Conservation (phyloP, 2,113 vertebrate species). For the Phoenicopterus ruber region DNA sequence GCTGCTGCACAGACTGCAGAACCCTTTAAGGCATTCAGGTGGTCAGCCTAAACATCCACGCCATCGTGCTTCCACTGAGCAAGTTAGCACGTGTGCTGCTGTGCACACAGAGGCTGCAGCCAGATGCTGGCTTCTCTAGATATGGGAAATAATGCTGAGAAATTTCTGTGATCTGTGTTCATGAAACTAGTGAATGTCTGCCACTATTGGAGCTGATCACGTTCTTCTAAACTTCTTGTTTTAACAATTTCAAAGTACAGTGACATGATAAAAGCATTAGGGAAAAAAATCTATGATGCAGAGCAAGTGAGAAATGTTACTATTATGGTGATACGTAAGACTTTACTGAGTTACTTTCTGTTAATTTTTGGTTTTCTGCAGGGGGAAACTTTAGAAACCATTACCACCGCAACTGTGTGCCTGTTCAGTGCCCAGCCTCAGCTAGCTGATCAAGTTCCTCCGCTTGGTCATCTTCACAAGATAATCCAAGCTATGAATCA, state of each 20-base stretch:
- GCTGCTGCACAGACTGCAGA: background rate
- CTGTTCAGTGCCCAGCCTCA: constrained; percentile 92
- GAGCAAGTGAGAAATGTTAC: background rate
- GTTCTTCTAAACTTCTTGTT: background rate
- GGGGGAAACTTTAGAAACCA: constrained; percentile 95
- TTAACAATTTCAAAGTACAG: background rate
- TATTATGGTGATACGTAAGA: background rate
- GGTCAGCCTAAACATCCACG: background rate
- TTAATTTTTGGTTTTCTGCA: constrained; percentile 52
- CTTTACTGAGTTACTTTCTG: background rate
- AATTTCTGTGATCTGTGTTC: background rate
- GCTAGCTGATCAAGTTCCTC: constrained; percentile 95
- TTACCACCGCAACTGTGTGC: constrained; percentile 93
- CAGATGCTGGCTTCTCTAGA: background rate
- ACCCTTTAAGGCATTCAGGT: background rate
- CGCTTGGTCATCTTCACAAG: constrained; percentile 93
- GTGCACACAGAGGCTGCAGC: background rate
- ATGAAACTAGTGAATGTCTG: background rate
- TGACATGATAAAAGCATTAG: background rate
- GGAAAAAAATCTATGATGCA: background rate
- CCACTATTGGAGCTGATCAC: background rate
- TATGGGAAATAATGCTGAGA: background rate
- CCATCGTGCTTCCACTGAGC: accelerated
- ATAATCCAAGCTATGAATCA: constrained; percentile 92
- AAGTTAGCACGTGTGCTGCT: background rate